Conservation (phyloP, 2,888 invertebrate genomes). For the Galerucella nymphaeae region DNA sequence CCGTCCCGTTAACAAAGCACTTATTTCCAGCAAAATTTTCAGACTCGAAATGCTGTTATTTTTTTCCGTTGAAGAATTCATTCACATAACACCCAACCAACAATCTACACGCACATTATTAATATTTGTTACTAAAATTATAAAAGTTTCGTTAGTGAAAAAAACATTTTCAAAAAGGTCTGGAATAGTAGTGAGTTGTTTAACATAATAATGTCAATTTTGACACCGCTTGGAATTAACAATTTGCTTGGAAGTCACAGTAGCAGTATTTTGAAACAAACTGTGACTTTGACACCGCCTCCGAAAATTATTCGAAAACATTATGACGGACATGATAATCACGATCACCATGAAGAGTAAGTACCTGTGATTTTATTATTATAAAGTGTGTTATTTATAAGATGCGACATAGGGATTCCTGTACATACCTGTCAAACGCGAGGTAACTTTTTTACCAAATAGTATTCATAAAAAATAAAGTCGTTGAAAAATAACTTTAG, state of each 20-base stretch:
- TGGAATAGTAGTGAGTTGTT: not conserved
- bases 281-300: constrained; percentile 25
- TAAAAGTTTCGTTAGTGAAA: not conserved
- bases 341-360: constrained; percentile 44
- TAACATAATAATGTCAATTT: constrained; percentile 37
- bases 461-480: too few relatives aligned
- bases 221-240: constrained; percentile 38
- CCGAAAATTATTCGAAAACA: constrained; percentile 51
- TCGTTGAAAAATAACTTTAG: too few relatives aligned
- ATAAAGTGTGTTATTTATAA: too few relatives aligned
- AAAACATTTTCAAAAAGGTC: not conserved
- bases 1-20: not conserved
- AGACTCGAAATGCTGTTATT: constrained; percentile 37
- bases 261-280: constrained; percentile 19
- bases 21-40: constrained; percentile 41
- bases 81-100: not conserved
- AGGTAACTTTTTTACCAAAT: too few relatives aligned
- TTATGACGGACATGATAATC: constrained; percentile 50
- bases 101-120: not conserved
- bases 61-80: constrained; percentile 6
- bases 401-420: too few relatives aligned
- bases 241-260: constrained; percentile 39
- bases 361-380: not conserved
- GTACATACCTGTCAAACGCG: too few relatives aligned
- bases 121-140: not conserved